Evolutionary conservation across 2,113 vertebrate species (phyloP).

Genomic region (Mormyrus iriodes): DNA sequence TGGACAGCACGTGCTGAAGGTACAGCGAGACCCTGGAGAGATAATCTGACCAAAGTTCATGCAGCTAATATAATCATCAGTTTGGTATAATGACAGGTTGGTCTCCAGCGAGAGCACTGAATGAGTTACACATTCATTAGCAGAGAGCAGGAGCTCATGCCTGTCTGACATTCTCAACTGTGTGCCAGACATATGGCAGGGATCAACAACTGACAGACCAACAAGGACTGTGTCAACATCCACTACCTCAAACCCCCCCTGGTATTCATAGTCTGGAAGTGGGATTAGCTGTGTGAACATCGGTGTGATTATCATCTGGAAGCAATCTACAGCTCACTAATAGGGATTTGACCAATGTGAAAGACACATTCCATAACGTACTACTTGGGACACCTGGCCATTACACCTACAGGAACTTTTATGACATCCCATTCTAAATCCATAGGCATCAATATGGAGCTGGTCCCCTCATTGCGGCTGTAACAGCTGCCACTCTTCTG

Average conservation of each 20-base stretch:
- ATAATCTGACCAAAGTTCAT: neutral
- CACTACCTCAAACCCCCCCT: neutral
- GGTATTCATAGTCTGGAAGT: slow-evolving; percentile 15
- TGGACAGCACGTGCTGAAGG: neutral
- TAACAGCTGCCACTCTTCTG: neutral
- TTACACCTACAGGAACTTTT: neutral
- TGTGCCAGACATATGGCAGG: slow-evolving; percentile 23
- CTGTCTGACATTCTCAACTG: neutral
- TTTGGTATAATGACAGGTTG: neutral
- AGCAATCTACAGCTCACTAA: slow-evolving; percentile 28
- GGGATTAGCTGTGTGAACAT: neutral
- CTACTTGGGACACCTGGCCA: neutral
- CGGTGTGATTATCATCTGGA: slow-evolving; percentile 32
- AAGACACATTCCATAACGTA: neutral
- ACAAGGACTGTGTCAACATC: neutral
- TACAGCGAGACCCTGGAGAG: neutral
- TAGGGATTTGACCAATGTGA: slow-evolving; percentile 18
- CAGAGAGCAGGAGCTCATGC: neutral
- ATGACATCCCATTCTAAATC: neutral
- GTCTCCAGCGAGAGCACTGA: neutral
- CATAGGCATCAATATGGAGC: neutral
- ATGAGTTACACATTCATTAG: neutral
- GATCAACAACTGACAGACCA: slow-evolving; percentile 4
- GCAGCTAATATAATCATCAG: neutral
- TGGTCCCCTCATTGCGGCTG: neutral